phyloP scores from a whole-genome alignment of 2,888 invertebrate genomes.

The Brassicogethes aeneus region DNA sequence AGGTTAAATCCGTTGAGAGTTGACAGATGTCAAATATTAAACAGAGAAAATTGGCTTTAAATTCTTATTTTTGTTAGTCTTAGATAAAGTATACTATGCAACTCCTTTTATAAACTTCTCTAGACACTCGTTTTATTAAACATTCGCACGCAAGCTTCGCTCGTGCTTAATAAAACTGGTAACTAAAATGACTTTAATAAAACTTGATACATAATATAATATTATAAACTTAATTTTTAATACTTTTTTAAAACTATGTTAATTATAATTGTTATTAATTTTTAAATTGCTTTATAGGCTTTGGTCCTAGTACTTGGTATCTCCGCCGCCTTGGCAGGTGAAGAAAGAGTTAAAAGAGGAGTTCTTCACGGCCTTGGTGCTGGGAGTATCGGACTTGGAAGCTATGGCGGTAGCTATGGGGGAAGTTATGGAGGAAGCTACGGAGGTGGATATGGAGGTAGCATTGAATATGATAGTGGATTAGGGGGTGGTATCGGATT shows the following conservation, averaged over 20 bases:
- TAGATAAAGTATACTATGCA: too few species aligned
- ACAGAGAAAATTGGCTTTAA: too few species aligned
- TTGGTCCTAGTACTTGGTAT: background rate
- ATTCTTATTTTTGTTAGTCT: too few species aligned
- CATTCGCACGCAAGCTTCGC: too few species aligned
- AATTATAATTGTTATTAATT: background rate
- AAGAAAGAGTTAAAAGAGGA: background rate
- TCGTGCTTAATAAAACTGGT: too few species aligned
- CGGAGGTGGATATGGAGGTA: background rate
- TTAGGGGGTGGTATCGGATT: conserved; percentile 2
- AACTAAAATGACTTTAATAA: too few species aligned
- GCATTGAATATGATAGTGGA: conserved; percentile 2
- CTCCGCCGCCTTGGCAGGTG: background rate
- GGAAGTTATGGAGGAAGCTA: conserved; percentile 29
- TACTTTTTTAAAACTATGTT: background rate
- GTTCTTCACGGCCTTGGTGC: conserved; percentile 6
- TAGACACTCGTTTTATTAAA: too few species aligned
- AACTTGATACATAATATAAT: too few species aligned
- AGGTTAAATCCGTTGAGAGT: too few species aligned
- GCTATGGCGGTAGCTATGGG: conserved; percentile 11
- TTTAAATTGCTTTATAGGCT: background rate
- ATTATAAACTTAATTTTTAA: too few species aligned
- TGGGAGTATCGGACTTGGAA: conserved; percentile 5
- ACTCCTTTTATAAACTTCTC: too few species aligned
- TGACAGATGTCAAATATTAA: too few species aligned